phyloP scores from a whole-genome alignment of 1,140 invertebrate species.

The Epicauta chinensis region DNA sequence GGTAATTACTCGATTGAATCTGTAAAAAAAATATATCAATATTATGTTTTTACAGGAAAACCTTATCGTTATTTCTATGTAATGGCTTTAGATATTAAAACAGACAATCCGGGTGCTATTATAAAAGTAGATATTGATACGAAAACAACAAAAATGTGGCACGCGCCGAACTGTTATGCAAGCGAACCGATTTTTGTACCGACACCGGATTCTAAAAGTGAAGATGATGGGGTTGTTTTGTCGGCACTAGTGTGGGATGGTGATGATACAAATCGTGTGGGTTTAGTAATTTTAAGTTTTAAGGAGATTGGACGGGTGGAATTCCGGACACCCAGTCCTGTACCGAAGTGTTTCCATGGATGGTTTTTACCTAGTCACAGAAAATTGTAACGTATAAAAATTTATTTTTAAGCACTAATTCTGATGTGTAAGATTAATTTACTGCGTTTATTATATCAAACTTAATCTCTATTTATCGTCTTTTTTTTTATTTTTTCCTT shows the following conservation, averaged over 20 bases:
- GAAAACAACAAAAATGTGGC: constrained; percentile 64
- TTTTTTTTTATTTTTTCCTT: too few species aligned
- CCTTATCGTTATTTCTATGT: constrained; percentile 83
- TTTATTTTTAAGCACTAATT: too few species aligned
- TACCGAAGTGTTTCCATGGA: constrained; percentile 75
- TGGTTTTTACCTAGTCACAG: constrained; percentile 55
- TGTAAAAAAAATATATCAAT: too few species aligned
- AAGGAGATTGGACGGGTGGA: constrained; percentile 59
- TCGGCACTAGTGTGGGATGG: constrained; percentile 62
- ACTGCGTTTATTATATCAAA: too few species aligned
- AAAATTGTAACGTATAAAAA: too few species aligned
- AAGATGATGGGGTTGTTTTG: constrained; percentile 70
- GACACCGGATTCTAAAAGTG: constrained; percentile 51
- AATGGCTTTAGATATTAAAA: constrained; percentile 79
- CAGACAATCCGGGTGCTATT: constrained; percentile 63
- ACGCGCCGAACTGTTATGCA: constrained; percentile 66
- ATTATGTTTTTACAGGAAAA: constrained; percentile 48
- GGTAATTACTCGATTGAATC: too few species aligned
- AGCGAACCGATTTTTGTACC: constrained; percentile 85
- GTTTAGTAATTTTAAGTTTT: constrained; percentile 60
- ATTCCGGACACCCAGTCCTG: constrained; percentile 62
- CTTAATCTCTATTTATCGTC: too few species aligned
- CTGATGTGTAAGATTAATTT: too few species aligned
- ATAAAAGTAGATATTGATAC: constrained; percentile 64
- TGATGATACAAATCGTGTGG: constrained; percentile 53